phyloP scores from a whole-genome alignment of 2,113 vertebrate genomes.

The Anser cygnoides region DNA sequence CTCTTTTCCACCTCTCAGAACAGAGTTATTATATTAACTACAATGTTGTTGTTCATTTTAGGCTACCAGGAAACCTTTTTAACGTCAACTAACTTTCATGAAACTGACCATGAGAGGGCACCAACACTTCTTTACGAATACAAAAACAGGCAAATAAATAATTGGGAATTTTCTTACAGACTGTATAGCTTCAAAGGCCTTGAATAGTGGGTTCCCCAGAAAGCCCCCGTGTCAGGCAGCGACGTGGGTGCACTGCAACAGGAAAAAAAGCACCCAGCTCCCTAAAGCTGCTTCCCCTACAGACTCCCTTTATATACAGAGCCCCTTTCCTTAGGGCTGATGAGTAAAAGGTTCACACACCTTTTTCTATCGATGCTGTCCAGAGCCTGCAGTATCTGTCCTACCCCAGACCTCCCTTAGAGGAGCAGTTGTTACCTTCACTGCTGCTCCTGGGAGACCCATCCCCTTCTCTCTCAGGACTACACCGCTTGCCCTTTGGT shows the following conservation, averaged over 20 bases:
- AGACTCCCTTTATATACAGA: not conserved
- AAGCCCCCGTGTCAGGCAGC: not conserved
- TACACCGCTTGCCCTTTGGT: too few species aligned
- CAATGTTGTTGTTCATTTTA: not conserved
- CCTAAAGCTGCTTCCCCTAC: not conserved
- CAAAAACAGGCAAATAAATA: not conserved
- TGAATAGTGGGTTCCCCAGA: not conserved
- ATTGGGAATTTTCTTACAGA: not conserved
- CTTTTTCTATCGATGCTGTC: not conserved
- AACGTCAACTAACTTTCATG: not conserved
- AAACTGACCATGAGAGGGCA: slow-evolving; percentile 35
- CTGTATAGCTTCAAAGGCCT: not conserved
- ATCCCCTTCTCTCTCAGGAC: not conserved
- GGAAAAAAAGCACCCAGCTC: not conserved
- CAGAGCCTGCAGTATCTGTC: not conserved
- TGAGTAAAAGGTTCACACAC: not conserved
- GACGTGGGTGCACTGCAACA: accelerated
- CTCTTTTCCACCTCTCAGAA: not conserved
- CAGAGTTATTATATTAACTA: not conserved
- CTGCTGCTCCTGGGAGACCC: not conserved
- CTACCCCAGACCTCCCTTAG: not conserved
- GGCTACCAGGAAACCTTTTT: not conserved
- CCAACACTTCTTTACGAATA: not conserved
- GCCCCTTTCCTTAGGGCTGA: not conserved
- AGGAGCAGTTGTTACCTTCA: not conserved